Conservation (phyloP, 2,797 vertebrate genomes). For the Astyanax mexicanus region DNA sequence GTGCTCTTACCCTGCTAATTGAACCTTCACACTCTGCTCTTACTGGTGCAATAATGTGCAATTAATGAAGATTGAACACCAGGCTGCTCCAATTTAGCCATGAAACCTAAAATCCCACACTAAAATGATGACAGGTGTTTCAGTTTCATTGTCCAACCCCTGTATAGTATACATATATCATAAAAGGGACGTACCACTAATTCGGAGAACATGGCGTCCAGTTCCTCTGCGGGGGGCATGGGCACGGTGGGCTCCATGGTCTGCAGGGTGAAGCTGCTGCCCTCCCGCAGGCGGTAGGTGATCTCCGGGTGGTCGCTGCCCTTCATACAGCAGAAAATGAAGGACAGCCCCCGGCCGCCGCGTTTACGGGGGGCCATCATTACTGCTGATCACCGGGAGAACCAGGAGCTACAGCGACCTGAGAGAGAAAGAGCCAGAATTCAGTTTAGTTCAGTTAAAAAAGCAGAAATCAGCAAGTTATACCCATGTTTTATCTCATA, state of each 20-base stretch:
- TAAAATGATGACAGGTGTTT: too few species aligned
- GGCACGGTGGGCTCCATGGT: constrained; percentile 86
- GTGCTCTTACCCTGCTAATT: too few species aligned
- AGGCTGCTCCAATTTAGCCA: too few species aligned
- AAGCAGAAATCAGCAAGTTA: too few species aligned
- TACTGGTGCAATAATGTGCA: too few species aligned
- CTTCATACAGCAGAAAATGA: constrained; percentile 92
- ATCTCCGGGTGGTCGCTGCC: constrained; percentile 89
- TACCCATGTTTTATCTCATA: too few species aligned
- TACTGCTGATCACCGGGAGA: constrained; percentile 20
- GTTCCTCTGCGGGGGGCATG: constrained; percentile 86
- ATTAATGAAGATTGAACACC: too few species aligned
- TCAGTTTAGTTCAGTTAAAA: too few species aligned
- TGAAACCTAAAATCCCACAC: too few species aligned
- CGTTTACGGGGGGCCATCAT: constrained; percentile 87
- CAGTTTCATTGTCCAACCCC: too few species aligned
- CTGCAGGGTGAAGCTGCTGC: constrained; percentile 80
- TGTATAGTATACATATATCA: too few species aligned
- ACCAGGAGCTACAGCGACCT: constrained; percentile 19
- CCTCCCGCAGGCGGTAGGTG: constrained; percentile 85
- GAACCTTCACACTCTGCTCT: too few species aligned
- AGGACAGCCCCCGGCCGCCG: constrained; percentile 82
- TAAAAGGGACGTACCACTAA: constrained; percentile 85
- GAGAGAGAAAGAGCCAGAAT: constrained; percentile 10
- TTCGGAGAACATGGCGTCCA: constrained; percentile 91